Base-by-base conservation (phyloP, 2,797 vertebrate species). In the Geotrypetes seraphini region DNA sequence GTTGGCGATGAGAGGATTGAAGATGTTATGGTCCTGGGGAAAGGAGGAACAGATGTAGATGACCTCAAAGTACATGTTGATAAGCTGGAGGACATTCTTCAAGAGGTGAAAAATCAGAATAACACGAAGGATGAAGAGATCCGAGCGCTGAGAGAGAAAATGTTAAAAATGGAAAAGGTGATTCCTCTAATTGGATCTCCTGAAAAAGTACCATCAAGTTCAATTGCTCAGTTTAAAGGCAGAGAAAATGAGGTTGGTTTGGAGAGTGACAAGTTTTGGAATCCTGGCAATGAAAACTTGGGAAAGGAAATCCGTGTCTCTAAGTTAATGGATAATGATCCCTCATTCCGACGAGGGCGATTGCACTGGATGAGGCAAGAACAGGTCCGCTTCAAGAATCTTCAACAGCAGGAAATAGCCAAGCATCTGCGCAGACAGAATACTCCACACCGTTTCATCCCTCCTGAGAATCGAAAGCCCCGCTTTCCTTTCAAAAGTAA, bases 111-210 rank as follows among this genome's bases (percentile, higher is more conserved):
- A 69, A 91, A 91, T 36, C 96, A 99, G 62, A 99, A 99, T 52
- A 97, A 96, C 43, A 87, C 87, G 88, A 99, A 99, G 60, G 96
- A 99, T 2, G 94, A 96, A 61, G 96, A 98, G 71, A 99, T 99
- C 47, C 88, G 87, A 20, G 74, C 86, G 22, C 82, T 99, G 35
- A 78, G 94, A 47, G 86, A 93, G 67, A 98, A 98, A 65, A 97
- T 99, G 96, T 68, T 98, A 14, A 97, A 96, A 77, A 98, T 99
- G 96, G 96, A 99, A 53, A 95, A 91, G 58, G 91, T 99, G 17
- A 75, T 99, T 29, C 96, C 96, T 0, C 71, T 98, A 28, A 92
- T 99, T 44, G 87, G 89, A 9, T 66, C 77, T 29, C 58, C 72
- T 28, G 77, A 85, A 43, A 65, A 72, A 34, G 36, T 33, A 32